These are phyloP conservation scores for Limnodromus scolopaceus DNA, from an alignment of 2,797 vertebrate genomes.

Conservation along the genomic window DNA sequence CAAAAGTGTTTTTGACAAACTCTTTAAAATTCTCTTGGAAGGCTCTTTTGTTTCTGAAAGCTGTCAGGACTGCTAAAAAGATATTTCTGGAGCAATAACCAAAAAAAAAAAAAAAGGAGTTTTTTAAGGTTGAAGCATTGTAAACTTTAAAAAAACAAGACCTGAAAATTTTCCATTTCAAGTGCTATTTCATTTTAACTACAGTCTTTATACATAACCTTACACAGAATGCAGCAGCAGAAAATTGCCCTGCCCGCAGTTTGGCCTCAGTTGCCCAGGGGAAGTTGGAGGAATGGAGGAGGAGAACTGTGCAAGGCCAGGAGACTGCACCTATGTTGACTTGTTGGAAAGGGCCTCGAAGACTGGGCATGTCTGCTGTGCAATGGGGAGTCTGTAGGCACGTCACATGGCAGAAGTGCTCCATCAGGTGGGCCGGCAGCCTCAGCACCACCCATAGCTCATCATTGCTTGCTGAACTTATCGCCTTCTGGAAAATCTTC, in stretches of 20 bases:
- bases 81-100: constrained; percentile 37
- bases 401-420: accelerated
- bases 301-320: neutral
- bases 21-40: constrained; percentile 54
- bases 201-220: neutral
- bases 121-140: neutral
- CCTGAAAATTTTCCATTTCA: constrained; percentile 18
- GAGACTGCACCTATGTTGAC: neutral
- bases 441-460: neutral
- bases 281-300: neutral
- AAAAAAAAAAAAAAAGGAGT: neutral
- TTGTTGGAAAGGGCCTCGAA: neutral
- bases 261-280: accelerated
- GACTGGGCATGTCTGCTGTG: neutral
- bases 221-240: neutral
- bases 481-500: neutral
- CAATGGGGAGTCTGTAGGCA: accelerated
- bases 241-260: neutral
- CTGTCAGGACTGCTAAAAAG: constrained; percentile 57
- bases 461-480: accelerated
- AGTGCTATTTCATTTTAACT: neutral
- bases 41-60: constrained; percentile 58
- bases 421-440: neutral
- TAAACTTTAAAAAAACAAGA: constrained; percentile 12
- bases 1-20: constrained; percentile 46